Percentiles rank a stretch among this genome's conserved stretches.
phyloP scores from a whole-genome alignment of 2,888 invertebrate species.

The Flabesymbios commensalis region DNA sequence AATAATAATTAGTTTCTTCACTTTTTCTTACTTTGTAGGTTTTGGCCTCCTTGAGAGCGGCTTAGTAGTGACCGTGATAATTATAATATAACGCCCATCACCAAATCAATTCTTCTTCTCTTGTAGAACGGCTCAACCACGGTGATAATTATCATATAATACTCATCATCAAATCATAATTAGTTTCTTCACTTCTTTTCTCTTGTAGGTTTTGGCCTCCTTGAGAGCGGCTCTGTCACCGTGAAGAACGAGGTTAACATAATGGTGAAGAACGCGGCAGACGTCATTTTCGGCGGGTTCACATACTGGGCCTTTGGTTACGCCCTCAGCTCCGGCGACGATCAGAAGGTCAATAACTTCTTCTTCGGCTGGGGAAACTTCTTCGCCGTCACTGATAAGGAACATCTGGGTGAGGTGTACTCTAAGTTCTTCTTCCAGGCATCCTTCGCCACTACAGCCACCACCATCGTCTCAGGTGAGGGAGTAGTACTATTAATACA shows the following conservation, averaged over 20 bases:
- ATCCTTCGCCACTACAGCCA: conserved; percentile 51
- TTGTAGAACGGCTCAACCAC: too few species aligned
- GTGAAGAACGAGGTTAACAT: conserved; percentile 89
- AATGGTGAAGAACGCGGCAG: conserved; percentile 96
- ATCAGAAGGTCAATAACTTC: conserved; percentile 65
- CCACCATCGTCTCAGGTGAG: conserved; percentile 50
- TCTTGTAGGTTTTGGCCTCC: conserved; percentile 84
- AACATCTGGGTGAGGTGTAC: conserved; percentile 80
- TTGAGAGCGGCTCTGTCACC: conserved; percentile 86
- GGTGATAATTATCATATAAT: too few species aligned
- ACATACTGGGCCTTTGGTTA: conserved; percentile 86
- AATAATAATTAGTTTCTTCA: too few species aligned
- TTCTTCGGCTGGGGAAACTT: conserved; percentile 85
- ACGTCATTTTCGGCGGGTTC: conserved; percentile 87
- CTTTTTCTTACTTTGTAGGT: too few species aligned
- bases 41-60: too few species aligned
- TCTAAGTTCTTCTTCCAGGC: conserved; percentile 85
- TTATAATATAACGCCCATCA: too few species aligned
- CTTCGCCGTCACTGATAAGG: conserved; percentile 70
- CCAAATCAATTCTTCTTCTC: too few species aligned
- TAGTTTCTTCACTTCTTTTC: too few species aligned
- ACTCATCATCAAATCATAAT: too few species aligned
- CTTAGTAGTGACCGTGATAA: too few species aligned
- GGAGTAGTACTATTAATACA: neutral
- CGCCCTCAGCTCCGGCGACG: conserved; percentile 47